A percentile compares a stretch with the other conserved stretches of the same genome.
Conservation (phyloP, 1,140 invertebrate species). For the Solen grandis region DNA sequence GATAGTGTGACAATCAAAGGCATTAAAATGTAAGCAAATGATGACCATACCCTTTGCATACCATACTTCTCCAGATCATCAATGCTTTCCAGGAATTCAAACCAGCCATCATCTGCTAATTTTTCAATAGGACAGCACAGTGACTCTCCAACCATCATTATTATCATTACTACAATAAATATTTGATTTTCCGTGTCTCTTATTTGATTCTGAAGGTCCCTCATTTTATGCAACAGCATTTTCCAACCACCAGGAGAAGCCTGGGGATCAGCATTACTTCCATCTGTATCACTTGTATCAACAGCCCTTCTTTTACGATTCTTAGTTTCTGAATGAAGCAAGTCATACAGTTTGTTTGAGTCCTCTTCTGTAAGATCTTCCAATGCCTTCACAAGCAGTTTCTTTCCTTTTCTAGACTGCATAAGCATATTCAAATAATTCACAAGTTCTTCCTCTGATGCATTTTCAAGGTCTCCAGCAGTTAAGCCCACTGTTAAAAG, state of each 20-base stretch:
- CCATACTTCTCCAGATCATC: slow-evolving; percentile 79
- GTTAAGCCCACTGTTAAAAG: slow-evolving; percentile 28
- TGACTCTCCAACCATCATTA: slow-evolving; percentile 73
- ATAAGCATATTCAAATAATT: slow-evolving; percentile 22
- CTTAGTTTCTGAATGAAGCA: too few relatives aligned
- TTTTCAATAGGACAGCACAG: slow-evolving; percentile 76
- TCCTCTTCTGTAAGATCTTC: slow-evolving; percentile 38
- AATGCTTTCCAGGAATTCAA: slow-evolving; percentile 78
- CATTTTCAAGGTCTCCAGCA: not conserved
- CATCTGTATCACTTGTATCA: too few relatives aligned
- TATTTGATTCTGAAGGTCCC: slow-evolving; percentile 44
- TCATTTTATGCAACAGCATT: not conserved
- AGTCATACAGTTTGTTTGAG: too few relatives aligned
- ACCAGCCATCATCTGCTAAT: slow-evolving; percentile 79
- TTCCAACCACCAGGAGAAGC: not conserved
- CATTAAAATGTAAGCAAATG: slow-evolving; percentile 71
- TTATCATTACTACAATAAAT: slow-evolving; percentile 69
- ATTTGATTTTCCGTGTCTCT: slow-evolving; percentile 55
- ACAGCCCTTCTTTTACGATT: too few relatives aligned
- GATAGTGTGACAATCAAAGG: slow-evolving; percentile 68
- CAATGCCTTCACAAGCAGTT: slow-evolving; percentile 7
- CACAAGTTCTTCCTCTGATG: slow-evolving; percentile 26
- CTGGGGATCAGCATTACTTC: not conserved
- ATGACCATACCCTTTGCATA: slow-evolving; percentile 74
- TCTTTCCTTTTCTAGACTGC: not conserved